Evolutionary conservation across 1,140 invertebrate species (phyloP).

Genomic region (Bombus soroeensis): DNA sequence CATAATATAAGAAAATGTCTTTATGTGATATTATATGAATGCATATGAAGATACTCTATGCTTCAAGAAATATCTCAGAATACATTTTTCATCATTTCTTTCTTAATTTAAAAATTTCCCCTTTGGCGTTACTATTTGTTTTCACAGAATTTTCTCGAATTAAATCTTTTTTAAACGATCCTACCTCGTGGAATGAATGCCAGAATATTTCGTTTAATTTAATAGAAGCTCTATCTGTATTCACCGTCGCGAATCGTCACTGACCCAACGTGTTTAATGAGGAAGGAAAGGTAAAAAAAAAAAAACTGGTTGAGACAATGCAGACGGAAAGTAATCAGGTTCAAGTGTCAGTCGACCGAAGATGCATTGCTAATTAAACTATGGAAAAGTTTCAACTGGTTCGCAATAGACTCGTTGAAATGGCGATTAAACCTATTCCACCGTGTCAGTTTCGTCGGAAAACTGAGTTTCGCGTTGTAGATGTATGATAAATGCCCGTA

Average conservation of each 20-base stretch:
- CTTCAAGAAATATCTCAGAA: neutral
- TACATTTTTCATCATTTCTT: neutral
- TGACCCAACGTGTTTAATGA: neutral
- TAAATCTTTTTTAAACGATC: no score
- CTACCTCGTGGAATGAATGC: neutral
- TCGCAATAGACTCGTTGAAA: slow-evolving; percentile 5
- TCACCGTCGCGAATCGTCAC: neutral
- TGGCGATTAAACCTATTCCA: neutral
- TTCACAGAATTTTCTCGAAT: neutral
- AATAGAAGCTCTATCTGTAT: neutral
- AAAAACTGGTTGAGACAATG: neutral
- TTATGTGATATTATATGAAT: no score
- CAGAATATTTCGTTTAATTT: neutral
- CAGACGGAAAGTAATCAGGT: neutral
- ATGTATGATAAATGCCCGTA: slow-evolving; percentile 26
- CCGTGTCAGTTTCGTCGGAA: neutral
- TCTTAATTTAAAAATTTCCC: neutral
- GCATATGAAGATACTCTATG: no score
- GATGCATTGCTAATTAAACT: slow-evolving; percentile 32
- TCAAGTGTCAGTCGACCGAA: neutral
- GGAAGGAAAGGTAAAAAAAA: no score
- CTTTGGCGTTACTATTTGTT: neutral
- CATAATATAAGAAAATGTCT: no score
- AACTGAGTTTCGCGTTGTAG: neutral
- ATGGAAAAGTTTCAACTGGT: neutral